Evolutionary conservation across 2,888 invertebrate species (phyloP).

Genomic region (Acanthosepion pharaonis): DNA sequence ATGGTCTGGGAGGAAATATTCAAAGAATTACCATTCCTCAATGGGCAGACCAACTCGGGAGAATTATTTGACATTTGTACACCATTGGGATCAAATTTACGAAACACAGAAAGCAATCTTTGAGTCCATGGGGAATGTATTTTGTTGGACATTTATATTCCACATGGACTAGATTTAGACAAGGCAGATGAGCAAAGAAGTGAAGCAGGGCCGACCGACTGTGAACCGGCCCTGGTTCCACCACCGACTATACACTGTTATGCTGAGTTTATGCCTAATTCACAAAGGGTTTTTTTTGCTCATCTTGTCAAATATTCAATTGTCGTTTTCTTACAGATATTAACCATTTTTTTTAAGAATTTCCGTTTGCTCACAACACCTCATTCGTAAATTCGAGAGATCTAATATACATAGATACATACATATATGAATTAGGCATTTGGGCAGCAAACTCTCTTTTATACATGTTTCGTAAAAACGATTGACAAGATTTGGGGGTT

Average conservation of each 20-base stretch:
- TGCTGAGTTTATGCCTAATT: slow-evolving; percentile 87
- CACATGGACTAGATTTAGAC: slow-evolving; percentile 48
- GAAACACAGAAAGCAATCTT: slow-evolving; percentile 54
- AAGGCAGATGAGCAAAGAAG: slow-evolving; percentile 55
- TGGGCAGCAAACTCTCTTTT: too few relatives aligned
- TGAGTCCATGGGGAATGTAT: slow-evolving; percentile 44
- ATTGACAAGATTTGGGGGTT: too few relatives aligned
- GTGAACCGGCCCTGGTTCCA: slow-evolving; percentile 51
- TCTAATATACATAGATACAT: too few relatives aligned
- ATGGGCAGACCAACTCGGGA: slow-evolving; percentile 24
- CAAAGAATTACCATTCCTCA: background rate
- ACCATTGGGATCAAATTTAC: slow-evolving; percentile 50
- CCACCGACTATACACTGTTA: slow-evolving; percentile 51
- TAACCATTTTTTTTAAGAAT: slow-evolving; percentile 88
- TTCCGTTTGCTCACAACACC: slow-evolving; percentile 85
- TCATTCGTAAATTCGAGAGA: too few relatives aligned
- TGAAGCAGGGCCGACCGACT: slow-evolving; percentile 63
- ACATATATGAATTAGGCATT: too few relatives aligned
- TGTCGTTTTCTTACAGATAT: slow-evolving; percentile 89
- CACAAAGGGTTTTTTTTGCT: slow-evolving; percentile 89
- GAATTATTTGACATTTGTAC: slow-evolving; percentile 41
- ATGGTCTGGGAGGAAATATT: slow-evolving; percentile 34
- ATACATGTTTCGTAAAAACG: too few relatives aligned
- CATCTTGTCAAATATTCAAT: slow-evolving; percentile 89
- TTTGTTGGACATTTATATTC: slow-evolving; percentile 52